phyloP scores from a whole-genome alignment of 2,113 vertebrate species.

The sheep (Ovis aries) region DNA sequence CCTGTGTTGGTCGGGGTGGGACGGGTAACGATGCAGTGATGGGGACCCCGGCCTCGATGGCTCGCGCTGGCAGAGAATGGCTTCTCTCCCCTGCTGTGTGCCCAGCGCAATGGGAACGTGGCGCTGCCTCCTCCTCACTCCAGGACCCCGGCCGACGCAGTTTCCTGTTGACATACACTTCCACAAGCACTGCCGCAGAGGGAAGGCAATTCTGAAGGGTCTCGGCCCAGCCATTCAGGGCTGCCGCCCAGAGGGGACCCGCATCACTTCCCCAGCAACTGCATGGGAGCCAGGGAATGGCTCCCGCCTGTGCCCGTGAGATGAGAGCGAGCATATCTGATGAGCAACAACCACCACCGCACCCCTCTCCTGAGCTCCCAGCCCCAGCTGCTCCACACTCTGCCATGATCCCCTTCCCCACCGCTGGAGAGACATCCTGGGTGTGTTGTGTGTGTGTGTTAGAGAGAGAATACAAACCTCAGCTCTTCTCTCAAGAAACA shows the following conservation, averaged over 20 bases:
- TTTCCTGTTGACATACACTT: accelerated
- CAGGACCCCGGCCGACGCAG: no score
- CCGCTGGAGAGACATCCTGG: background rate
- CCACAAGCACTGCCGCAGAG: accelerated
- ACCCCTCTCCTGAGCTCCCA: background rate
- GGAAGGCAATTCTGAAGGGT: background rate
- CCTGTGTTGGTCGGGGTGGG: accelerated
- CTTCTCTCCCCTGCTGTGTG: accelerated
- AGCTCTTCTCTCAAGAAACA: slow-evolving; percentile 56
- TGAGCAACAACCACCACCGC: accelerated
- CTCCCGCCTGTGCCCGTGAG: accelerated
- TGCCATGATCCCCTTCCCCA: background rate
- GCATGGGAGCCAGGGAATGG: background rate
- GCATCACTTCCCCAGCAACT: background rate
- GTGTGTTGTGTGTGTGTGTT: background rate
- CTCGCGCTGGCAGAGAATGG: accelerated
- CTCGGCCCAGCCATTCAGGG: background rate
- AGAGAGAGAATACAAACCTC: background rate
- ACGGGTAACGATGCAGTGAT: accelerated
- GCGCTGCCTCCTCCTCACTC: accelerated
- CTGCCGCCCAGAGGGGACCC: background rate
- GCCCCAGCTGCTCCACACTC: background rate
- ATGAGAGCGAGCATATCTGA: accelerated
- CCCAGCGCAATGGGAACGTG: accelerated
- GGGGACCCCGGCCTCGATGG: accelerated